Conservation (phyloP, 2,797 vertebrate genomes). For the Gallinago nigripennis region DNA sequence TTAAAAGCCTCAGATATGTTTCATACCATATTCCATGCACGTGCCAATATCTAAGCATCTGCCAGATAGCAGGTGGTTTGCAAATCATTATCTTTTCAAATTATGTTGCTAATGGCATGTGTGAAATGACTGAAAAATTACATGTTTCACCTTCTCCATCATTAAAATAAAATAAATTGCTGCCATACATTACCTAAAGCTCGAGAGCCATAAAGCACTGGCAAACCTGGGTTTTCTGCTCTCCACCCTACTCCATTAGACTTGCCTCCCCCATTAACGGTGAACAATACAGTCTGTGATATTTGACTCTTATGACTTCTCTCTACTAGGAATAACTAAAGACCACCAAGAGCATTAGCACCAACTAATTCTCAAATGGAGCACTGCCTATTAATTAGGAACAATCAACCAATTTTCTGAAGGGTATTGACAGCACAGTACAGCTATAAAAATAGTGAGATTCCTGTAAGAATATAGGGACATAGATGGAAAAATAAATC, state of each 20-base stretch:
- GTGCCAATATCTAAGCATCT: constrained; percentile 59
- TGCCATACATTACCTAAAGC: constrained; percentile 14
- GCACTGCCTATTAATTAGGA: not conserved
- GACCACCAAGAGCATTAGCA: not conserved
- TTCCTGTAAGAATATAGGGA: not conserved
- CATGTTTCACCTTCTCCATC: constrained; percentile 39
- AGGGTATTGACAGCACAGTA: not conserved
- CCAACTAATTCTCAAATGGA: not conserved
- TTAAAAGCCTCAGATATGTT: constrained; percentile 18
- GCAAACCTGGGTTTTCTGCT: not conserved
- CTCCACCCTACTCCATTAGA: not conserved
- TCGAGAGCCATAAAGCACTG: not conserved
- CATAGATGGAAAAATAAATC: not conserved
- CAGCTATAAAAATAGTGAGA: not conserved
- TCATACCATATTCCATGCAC: constrained; percentile 14
- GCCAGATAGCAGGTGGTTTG: constrained; percentile 55
- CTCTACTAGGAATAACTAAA: not conserved
- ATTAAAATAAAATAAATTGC: constrained; percentile 56
- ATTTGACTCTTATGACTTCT: not conserved
- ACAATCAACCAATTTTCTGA: not conserved
- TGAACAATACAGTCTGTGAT: not conserved
- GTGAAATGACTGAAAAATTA: constrained; percentile 62
- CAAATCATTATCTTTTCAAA: constrained; percentile 63
- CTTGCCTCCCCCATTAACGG: not conserved
- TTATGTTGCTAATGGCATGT: constrained; percentile 52